Base-by-base conservation (phyloP, 92 coral and sea anemone species). In the Siderastrea siderea region DNA sequence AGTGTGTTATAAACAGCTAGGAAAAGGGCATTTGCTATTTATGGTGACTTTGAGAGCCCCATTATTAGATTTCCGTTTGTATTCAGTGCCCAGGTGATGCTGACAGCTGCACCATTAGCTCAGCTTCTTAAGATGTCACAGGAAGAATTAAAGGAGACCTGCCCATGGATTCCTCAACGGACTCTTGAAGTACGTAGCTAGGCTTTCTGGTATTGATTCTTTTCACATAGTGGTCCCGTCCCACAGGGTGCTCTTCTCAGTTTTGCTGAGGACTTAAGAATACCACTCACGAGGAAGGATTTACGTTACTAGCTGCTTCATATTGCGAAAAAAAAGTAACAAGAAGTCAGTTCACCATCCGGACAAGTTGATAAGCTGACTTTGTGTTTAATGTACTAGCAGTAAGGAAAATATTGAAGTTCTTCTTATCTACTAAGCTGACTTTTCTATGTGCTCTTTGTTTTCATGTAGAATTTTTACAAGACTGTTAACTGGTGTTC, bases 61-160 rank as follows among this genome's bases (percentile, higher is more conserved):
- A 6, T 14, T 38, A 3, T 11, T 54, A 4, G 12, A 10, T 49
- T 48, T 8, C 74, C 47, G 7, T 69, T 59, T 48, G 54, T 63
- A 71, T 85, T 60, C 74, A 97, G 99, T 75, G 98, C 98, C 45
- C 99, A 97, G 91, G 94, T 97, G 55, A 95, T 97, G 98, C 95
- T 97, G 19, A 95, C 95, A 14, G 97, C 91, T 77, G 94, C 96
- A 17, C 93, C 99, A 58, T 70, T 97, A 64, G 70, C 89, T 43
- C 81, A 57, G 10, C 91, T 97, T 62, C 89, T 97, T 65, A 84
- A 93, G 68, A 89, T 92, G 93, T 58, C 99, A 17, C 74, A 85
- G 71, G 76, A 69, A 6, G 85, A 90, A 71, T 87, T 97, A 79
- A 86, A 51, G 63, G 86, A 95, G 16, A 78, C 94, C 7, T 90